Base-by-base conservation (phyloP, 2,113 vertebrate species). In the Zosterops pallidus region DNA sequence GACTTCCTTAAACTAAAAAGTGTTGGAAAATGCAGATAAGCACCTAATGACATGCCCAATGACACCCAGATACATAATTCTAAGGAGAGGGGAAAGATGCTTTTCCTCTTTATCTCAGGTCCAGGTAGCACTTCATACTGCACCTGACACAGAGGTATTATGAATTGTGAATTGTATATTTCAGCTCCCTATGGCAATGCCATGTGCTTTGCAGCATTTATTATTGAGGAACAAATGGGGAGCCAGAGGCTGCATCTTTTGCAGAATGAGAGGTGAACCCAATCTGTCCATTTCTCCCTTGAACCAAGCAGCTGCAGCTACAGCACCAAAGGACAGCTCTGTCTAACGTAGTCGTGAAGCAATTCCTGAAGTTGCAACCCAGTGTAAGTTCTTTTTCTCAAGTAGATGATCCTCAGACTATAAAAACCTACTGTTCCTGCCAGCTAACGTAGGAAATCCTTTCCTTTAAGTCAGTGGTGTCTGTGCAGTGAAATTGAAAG, bases 261-360 rank as follows among this genome's bases (percentile, higher is more conserved):
- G 33, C 41, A 88, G 70, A 82, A 41, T 0, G 0, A 52, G 67
- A 79, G 24, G 16, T 56, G 47, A 57, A 78, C 75, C n/a, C 14
- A 46, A 49, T 42, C 23, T 0, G 0, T 37, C 14, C 49, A 7
- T 70, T 62, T 68, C 56, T 75, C 6, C 47, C 41, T 76, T 28
- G 11, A 9, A 37, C 29, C 17, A 23, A 2, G 15, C 5, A 39
- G 37, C 37, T 37, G 37, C 37, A 37, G 35, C 39, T 39, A 39
- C 2, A 1, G 6, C 0, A 2, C 22, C 67, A 56, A 4, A 5
- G 47, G 20, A 92, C 69, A 56, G 31, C 52, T 82, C 72, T 76
- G 77, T n/a, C 53, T 64, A 89, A 71, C 0, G 0, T 4, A 56
- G 31, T 22, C 0, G 0, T 6, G 3, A 75, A 86, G 31, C 0